A percentile compares a stretch with the other conserved stretches of the same genome.
These are phyloP conservation scores for Stegodyphus dumicola DNA, from an alignment of 1,140 invertebrate genomes.

Conservation along the genomic window DNA sequence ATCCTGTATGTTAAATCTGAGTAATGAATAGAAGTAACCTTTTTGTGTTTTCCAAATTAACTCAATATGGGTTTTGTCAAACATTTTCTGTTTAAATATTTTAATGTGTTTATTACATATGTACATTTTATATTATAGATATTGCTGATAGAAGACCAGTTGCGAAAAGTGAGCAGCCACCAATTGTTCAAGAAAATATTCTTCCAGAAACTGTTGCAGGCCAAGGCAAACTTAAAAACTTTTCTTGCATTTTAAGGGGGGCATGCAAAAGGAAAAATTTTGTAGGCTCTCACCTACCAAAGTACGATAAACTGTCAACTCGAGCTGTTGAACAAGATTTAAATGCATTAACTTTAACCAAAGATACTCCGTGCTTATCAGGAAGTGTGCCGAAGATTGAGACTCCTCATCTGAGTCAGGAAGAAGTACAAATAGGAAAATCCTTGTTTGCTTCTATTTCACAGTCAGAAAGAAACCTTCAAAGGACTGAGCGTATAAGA, in stretches of 20 bases:
- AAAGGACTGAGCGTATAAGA: slow-evolving; percentile 27
- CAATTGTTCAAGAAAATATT: slow-evolving; percentile 26
- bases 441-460: slow-evolving; percentile 34
- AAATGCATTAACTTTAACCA: slow-evolving; percentile 30
- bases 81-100: background rate
- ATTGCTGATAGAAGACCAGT: slow-evolving; percentile 13
- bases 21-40: too few relatives aligned
- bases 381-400: slow-evolving; percentile 15
- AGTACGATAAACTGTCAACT: slow-evolving; percentile 32
- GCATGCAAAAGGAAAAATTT: slow-evolving; percentile 47
- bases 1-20: too few relatives aligned
- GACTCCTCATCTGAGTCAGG: slow-evolving; percentile 5
- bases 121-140: slow-evolving; percentile 18
- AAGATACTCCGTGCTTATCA: slow-evolving; percentile 10
- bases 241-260: slow-evolving; percentile 39
- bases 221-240: slow-evolving; percentile 51
- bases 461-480: slow-evolving; percentile 34
- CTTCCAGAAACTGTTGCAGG: slow-evolving; percentile 41
- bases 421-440: slow-evolving; percentile 22
- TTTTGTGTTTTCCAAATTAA: too few relatives aligned
- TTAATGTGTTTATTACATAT: background rate
- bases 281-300: slow-evolving; percentile 36
- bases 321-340: slow-evolving; percentile 49
- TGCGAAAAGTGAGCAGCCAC: slow-evolving; percentile 13
- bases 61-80: too few relatives aligned